Evolutionary conservation across 2,113 vertebrate species (phyloP).

Genomic region (Orientallactaga bullata): DNA sequence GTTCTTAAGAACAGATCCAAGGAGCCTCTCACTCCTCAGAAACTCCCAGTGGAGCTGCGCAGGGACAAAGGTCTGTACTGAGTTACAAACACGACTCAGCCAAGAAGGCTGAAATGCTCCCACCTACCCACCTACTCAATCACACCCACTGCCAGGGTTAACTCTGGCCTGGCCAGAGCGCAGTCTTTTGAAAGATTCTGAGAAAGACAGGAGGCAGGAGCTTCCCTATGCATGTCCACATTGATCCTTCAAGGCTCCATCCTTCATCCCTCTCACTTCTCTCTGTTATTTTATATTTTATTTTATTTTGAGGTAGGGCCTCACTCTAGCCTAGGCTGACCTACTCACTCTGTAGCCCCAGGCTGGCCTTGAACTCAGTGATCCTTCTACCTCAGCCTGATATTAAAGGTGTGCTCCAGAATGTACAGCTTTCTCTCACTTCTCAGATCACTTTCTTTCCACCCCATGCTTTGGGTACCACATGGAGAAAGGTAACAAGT

Average conservation of each 20-base stretch:
- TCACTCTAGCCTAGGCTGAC: too few species aligned
- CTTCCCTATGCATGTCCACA: not conserved
- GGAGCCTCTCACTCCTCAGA: constrained; percentile 47
- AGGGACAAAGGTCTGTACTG: constrained; percentile 73
- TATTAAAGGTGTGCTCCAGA: too few species aligned
- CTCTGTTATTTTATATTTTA: too few species aligned
- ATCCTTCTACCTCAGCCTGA: too few species aligned
- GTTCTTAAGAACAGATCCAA: constrained; percentile 9
- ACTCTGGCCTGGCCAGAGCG: not conserved
- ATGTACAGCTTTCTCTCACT: not conserved
- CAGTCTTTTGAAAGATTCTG: not conserved
- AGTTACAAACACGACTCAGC: constrained; percentile 66
- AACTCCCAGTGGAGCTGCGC: constrained; percentile 34
- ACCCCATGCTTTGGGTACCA: not conserved
- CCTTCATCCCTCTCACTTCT: not conserved
- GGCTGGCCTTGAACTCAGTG: too few species aligned
- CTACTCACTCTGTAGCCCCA: too few species aligned
- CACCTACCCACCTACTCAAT: not conserved
- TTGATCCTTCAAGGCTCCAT: not conserved
- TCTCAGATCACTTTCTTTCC: not conserved
- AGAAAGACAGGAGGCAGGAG: not conserved
- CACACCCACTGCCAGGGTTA: not conserved
- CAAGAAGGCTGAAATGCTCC: not conserved
- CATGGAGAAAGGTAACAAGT: not conserved
- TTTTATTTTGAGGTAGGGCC: too few species aligned